A percentile compares a stretch with the other conserved stretches of the same genome.
Evolutionary conservation across 2,113 vertebrate genomes (phyloP).

Genomic region (Rhagologus leucostigma): DNA sequence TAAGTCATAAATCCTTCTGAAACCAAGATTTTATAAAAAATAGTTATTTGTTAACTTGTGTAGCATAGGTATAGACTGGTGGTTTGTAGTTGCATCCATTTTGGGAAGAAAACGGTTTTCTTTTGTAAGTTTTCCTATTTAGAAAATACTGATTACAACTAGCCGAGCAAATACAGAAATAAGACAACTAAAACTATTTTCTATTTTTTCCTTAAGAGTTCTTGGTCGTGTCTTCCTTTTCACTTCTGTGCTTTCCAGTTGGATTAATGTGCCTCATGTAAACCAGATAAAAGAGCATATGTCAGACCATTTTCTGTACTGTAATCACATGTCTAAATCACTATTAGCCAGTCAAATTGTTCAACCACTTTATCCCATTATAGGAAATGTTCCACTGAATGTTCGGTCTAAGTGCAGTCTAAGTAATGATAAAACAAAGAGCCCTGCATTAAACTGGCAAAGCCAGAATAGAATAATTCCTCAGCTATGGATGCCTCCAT

Average conservation of each 20-base stretch:
- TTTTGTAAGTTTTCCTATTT: background rate
- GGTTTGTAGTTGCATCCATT: background rate
- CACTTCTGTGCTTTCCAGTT: constrained; percentile 6
- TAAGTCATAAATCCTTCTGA: background rate
- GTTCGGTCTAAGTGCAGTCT: constrained; percentile 45
- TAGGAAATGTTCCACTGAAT: constrained; percentile 48
- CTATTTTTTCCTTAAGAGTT: background rate
- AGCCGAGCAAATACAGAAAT: background rate
- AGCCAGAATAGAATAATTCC: background rate
- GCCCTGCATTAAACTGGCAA: background rate
- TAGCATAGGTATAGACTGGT: background rate
- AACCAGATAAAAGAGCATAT: constrained; percentile 62
- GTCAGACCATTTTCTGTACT: constrained; percentile 58
- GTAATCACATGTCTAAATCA: constrained; percentile 63
- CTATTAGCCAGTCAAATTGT: constrained; percentile 61
- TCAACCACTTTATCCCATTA: constrained; percentile 53
- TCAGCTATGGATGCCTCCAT: background rate
- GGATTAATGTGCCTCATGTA: constrained; percentile 49
- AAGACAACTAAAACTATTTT: background rate
- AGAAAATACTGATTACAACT: background rate
- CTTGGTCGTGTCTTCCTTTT: background rate
- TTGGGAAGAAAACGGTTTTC: background rate
- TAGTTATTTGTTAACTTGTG: background rate
- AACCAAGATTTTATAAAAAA: background rate
- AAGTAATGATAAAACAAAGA: constrained; percentile 31